Conservation (phyloP, 1,140 invertebrate species). For the Neodiprion lecontei region DNA sequence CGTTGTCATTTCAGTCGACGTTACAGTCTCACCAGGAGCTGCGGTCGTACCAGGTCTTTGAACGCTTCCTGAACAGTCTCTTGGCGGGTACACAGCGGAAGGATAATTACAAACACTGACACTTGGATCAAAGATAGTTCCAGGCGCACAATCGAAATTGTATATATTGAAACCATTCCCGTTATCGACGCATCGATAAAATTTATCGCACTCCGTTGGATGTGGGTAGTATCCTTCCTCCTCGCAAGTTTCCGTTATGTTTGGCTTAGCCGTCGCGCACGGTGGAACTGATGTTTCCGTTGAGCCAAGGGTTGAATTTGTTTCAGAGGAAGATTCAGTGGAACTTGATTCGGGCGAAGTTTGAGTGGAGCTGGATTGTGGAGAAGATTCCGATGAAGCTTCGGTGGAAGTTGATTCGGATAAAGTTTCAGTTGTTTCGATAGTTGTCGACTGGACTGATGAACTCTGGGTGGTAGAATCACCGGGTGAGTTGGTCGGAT, state of each 20-base stretch:
- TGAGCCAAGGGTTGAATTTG: slow-evolving; percentile 18
- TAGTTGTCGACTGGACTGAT: slow-evolving; percentile 28
- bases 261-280: slow-evolving; percentile 33
- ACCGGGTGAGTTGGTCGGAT: slow-evolving; percentile 37
- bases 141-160: slow-evolving; percentile 62
- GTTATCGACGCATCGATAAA: slow-evolving; percentile 75
- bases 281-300: slow-evolving; percentile 14
- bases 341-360: slow-evolving; percentile 19
- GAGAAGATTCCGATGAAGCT: slow-evolving; percentile 11
- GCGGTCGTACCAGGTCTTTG: slow-evolving; percentile 17
- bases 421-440: slow-evolving; percentile 21
- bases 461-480: slow-evolving; percentile 27
- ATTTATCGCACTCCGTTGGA: slow-evolving; percentile 71
- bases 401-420: background rate
- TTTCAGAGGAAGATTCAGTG: slow-evolving; percentile 31
- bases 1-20: slow-evolving; percentile 21
- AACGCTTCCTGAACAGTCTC: slow-evolving; percentile 49
- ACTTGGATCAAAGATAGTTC: slow-evolving; percentile 66
- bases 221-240: slow-evolving; percentile 72
- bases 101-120: slow-evolving; percentile 63
- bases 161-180: slow-evolving; percentile 68
- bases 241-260: slow-evolving; percentile 53
- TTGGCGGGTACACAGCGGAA: slow-evolving; percentile 61
- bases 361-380: slow-evolving; percentile 20
- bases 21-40: slow-evolving; percentile 9